These are phyloP conservation scores for Catagonus wagneri DNA, from an alignment of 2,113 vertebrate species.

Conservation along the genomic window DNA sequence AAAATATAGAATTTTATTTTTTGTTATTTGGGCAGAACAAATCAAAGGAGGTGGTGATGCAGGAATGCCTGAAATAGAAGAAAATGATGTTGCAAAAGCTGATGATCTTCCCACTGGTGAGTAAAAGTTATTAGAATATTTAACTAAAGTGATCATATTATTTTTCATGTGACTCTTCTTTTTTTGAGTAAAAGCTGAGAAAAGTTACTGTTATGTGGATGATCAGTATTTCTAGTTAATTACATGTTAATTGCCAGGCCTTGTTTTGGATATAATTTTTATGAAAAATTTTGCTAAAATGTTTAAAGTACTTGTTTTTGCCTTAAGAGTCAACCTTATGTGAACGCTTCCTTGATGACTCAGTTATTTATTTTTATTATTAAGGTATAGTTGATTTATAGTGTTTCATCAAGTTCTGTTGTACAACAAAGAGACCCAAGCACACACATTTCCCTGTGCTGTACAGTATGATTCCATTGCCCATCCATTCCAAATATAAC, in stretches of 20 bases:
- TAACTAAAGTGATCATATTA: neutral
- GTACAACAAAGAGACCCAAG: too few relatives aligned
- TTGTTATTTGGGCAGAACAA: slow-evolving; percentile 89
- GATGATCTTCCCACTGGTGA: slow-evolving; percentile 93
- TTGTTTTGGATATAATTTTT: slow-evolving; percentile 1
- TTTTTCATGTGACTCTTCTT: slow-evolving; percentile 62
- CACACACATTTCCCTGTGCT: too few relatives aligned
- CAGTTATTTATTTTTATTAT: too few relatives aligned
- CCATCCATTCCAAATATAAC: too few relatives aligned
- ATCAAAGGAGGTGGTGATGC: slow-evolving; percentile 94
- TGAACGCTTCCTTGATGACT: slow-evolving; percentile 50
- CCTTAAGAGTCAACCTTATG: slow-evolving; percentile 5
- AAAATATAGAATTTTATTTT: slow-evolving; percentile 58
- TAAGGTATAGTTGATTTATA: too few relatives aligned
- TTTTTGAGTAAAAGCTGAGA: slow-evolving; percentile 36
- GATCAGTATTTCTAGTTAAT: slow-evolving; percentile 27
- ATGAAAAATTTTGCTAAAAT: slow-evolving; percentile 4
- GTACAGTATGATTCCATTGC: too few relatives aligned
- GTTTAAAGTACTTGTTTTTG: slow-evolving; percentile 27
- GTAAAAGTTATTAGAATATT: slow-evolving; percentile 63
- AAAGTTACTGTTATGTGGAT: slow-evolving; percentile 52
- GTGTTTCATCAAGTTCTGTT: too few relatives aligned
- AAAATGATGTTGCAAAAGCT: slow-evolving; percentile 94
- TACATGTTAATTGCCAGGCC: neutral
- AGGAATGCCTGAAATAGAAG: slow-evolving; percentile 99